Conservation (phyloP, 2,113 vertebrate species). For the Lophotis ruficrista region DNA sequence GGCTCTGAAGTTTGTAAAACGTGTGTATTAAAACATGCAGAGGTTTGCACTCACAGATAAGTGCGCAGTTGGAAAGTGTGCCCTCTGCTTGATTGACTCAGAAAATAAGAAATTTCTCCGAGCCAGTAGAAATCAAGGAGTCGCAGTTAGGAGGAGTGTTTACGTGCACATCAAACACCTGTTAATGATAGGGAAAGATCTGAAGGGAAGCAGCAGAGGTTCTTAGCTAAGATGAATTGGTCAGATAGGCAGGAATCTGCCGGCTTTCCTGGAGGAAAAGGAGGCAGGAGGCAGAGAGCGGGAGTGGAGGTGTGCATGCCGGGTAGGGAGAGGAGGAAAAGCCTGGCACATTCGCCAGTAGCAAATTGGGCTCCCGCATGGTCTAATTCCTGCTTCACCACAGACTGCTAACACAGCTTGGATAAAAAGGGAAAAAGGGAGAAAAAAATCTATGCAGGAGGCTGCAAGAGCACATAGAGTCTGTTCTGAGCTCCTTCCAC, state of each 20-base stretch:
- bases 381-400: conserved; percentile 89
- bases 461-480: conserved; percentile 84
- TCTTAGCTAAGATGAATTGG: neutral
- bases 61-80: fast-evolving
- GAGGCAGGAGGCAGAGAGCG: neutral
- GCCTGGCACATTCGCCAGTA: conserved; percentile 62
- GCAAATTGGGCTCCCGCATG: conserved; percentile 87
- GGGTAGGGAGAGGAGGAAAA: conserved; percentile 73
- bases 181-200: conserved; percentile 19
- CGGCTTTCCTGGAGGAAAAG: neutral
- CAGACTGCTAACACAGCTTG: conserved; percentile 77
- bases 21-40: neutral
- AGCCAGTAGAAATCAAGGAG: neutral
- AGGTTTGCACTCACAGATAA: neutral
- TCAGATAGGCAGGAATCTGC: neutral
- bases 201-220: neutral
- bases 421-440: conserved; percentile 83
- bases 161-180: neutral
- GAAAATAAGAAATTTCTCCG: conserved; percentile 15
- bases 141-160: neutral
- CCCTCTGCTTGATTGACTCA: conserved; percentile 9
- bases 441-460: conserved; percentile 87
- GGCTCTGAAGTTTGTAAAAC: neutral
- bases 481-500: conserved; percentile 87
- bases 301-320: neutral